Conservation (phyloP, 2,888 invertebrate genomes). For the Xanthorhoe spadicearia region DNA sequence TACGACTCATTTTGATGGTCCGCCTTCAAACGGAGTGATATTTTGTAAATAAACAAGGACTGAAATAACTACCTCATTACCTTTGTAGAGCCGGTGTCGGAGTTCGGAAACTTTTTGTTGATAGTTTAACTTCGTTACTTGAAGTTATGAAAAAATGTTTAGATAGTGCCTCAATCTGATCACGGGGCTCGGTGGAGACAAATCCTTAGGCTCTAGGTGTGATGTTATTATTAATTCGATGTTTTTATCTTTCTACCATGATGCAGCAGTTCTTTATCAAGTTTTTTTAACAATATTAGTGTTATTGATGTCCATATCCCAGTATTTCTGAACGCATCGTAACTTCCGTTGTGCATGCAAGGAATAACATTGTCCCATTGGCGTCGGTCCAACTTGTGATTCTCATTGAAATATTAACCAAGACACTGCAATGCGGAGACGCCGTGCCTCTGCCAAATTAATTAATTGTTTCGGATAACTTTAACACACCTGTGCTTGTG, state of each 20-base stretch:
- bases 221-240: too few relatives aligned
- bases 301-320: conserved; percentile 3
- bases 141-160: conserved; percentile 43
- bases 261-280: too few relatives aligned
- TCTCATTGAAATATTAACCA: conserved; percentile 83
- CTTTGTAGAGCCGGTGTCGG: conserved; percentile 81
- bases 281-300: too few relatives aligned
- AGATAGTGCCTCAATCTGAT: conserved; percentile 4
- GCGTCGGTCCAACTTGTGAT: conserved; percentile 76
- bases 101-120: conserved; percentile 66
- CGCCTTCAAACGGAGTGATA: conserved; percentile 85
- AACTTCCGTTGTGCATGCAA: conserved; percentile 37
- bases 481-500: conserved; percentile 31
- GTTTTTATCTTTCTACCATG: too few relatives aligned
- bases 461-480: conserved; percentile 49
- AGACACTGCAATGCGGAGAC: conserved; percentile 77
- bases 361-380: conserved; percentile 58
- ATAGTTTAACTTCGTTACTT: conserved; percentile 56
- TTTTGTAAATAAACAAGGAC: conserved; percentile 84
- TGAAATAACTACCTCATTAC: conserved; percentile 83
- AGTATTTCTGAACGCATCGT: conserved; percentile 28
- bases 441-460: conserved; percentile 59
- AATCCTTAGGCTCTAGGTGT: not conserved
- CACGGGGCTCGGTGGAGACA: not conserved
- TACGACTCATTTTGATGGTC: conserved; percentile 84